These are phyloP conservation scores for Caprella mutica DNA, from an alignment of 2,888 invertebrate species.

Conservation along the genomic window DNA sequence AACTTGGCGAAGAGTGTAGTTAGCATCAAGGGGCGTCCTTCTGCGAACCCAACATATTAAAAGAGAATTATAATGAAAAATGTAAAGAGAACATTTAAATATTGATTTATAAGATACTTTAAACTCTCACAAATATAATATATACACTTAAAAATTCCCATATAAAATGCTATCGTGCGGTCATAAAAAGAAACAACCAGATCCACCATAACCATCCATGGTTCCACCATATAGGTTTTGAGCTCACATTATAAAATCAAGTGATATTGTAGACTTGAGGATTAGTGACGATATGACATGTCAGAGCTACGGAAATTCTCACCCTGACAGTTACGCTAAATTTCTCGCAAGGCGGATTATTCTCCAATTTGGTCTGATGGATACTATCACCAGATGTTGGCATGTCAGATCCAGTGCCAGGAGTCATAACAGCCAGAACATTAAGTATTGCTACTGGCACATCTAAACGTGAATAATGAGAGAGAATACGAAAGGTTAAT, in stretches of 20 bases:
- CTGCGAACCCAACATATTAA: conserved; percentile 4
- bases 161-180: too few species aligned
- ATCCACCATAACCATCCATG: too few species aligned
- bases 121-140: too few species aligned
- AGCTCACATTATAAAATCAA: conserved; percentile 31
- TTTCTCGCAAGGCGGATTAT: conserved; percentile 5
- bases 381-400: too few species aligned
- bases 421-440: not conserved
- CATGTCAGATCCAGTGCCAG: not conserved
- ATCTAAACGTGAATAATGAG: not conserved
- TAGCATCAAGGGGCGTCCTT: conserved; percentile 8
- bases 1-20: conserved; percentile 18
- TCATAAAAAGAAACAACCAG: too few species aligned
- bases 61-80: too few species aligned
- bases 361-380: too few species aligned
- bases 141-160: too few species aligned
- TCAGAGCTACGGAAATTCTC: conserved; percentile 18
- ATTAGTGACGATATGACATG: conserved; percentile 27
- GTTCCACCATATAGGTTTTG: too few species aligned
- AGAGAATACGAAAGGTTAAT: not conserved
- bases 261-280: conserved; percentile 28
- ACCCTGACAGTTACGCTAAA: conserved; percentile 15
- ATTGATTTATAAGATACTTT: too few species aligned
- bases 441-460: conserved; percentile 12
- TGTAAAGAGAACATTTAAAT: too few species aligned